Conservation (phyloP, 53 echinoderm and acorn worm genomes). For the Stichopus horrens region DNA sequence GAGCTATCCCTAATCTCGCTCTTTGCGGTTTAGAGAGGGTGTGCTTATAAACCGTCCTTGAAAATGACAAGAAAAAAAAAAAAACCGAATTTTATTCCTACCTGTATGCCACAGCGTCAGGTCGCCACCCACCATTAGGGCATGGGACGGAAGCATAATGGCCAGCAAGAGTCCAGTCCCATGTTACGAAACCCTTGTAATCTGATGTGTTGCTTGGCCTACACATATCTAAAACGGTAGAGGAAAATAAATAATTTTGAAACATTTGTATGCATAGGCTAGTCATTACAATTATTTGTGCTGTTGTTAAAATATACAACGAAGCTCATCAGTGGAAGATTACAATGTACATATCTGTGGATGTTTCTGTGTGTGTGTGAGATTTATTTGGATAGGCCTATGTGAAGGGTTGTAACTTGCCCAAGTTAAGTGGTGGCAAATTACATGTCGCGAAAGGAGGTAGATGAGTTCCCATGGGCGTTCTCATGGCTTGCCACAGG, state of each 20-base stretch:
- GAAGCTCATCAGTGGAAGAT: not conserved
- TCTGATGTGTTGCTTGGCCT: slow-evolving; percentile 47
- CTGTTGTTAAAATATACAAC: not conserved
- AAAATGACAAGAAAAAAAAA: no score
- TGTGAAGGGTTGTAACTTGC: no score
- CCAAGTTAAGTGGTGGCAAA: no score
- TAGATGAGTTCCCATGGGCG: no score
- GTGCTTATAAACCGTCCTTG: no score
- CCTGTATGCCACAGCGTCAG: slow-evolving; percentile 51
- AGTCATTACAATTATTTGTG: not conserved
- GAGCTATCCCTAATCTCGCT: no score
- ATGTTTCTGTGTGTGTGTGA: no score
- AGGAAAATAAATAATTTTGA: not conserved
- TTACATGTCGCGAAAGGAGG: no score
- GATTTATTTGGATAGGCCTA: no score
- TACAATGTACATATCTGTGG: no score
- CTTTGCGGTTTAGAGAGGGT: no score
- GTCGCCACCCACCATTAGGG: slow-evolving; percentile 76
- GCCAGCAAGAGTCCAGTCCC: slow-evolving; percentile 74
- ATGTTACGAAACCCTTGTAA: slow-evolving; percentile 68
- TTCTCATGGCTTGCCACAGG: no score
- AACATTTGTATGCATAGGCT: not conserved
- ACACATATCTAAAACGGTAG: slow-evolving; percentile 67
- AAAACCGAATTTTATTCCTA: not conserved
- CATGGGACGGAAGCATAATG: slow-evolving; percentile 68